Base-by-base conservation (phyloP, 2,888 invertebrate species). In the Drosophila lacicola region DNA sequence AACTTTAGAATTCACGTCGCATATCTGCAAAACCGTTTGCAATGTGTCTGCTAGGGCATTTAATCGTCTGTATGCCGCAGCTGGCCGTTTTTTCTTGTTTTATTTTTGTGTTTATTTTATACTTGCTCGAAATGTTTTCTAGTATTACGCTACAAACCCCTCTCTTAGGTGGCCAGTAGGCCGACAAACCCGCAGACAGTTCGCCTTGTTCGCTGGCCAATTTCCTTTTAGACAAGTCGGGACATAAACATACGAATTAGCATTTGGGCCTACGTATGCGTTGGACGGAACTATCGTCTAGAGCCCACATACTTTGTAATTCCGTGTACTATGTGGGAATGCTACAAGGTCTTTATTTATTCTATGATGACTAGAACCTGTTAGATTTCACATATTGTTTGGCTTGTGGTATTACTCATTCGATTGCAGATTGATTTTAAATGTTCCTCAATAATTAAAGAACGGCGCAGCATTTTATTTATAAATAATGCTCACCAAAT, bases 61-160 rank as follows among this genome's bases (percentile, higher is more conserved):
- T 29, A 8, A 8, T 1, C 29, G 29, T 29, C 29, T 2, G 29
- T 8, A 29, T 29, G 29, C 29, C 29, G 8, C 29, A 29, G 29
- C 29, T 29, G 8, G 8, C 29, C 8, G 8, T 60, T 63, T 58
- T 54, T 21, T 44, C 11, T 39, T 51, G 6, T 29, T 29, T 45
- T 53, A 14, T 39, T 65, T 74, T 65, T 74, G 55, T 84, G 89
- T 89, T 89, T 89, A 84, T 79, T 87, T 89, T 87, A 88, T 80
- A 75, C 67, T 70, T 58, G 81, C 55, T 81, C 67, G 56, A 67
- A 71, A 63, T 73, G 78, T 73, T 75, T 63, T 75, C 81, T 74
- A 75, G 73, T 57, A 60, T 78, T 80, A 69, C 75, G 58, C 71
- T 66, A 55, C 41, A 13, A 14, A 21, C 42, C 41, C 25, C 29